Conservation (phyloP, 2,888 invertebrate species). For the Papilio protenor region DNA sequence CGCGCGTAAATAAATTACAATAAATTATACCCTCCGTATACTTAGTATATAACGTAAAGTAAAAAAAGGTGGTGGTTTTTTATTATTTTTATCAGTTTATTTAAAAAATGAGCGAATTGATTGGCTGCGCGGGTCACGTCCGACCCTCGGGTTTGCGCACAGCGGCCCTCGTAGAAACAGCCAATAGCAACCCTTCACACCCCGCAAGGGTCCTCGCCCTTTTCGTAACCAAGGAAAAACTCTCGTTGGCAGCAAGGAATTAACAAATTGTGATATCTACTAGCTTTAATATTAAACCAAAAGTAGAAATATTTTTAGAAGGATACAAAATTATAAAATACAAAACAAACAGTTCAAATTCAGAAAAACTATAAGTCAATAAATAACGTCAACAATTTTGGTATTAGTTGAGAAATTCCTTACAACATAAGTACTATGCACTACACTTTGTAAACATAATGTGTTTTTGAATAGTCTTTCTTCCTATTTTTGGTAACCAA, state of each 20-base stretch:
- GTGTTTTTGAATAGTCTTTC: not conserved
- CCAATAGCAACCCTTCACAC: slow-evolving; percentile 65
- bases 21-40: slow-evolving; percentile 9
- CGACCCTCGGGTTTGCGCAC: slow-evolving; percentile 58
- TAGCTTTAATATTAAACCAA: slow-evolving; percentile 2
- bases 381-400: not conserved
- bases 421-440: not conserved
- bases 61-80: slow-evolving; percentile 72
- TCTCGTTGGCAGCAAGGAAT: slow-evolving; percentile 49
- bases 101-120: slow-evolving; percentile 83
- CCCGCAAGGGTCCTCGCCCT: slow-evolving; percentile 77
- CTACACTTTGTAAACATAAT: not conserved
- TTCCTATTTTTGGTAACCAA: not conserved
- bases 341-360: not conserved
- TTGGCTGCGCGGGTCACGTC: slow-evolving; percentile 75
- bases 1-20: not conserved
- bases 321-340: not conserved
- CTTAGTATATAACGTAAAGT: slow-evolving; percentile 47
- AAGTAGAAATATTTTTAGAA: too few relatives aligned
- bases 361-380: too few relatives aligned
- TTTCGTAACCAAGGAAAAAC: slow-evolving; percentile 54
- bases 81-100: slow-evolving; percentile 79
- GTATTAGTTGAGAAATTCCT: not conserved
- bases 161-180: slow-evolving; percentile 55
- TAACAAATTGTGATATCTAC: slow-evolving; percentile 47